These are phyloP conservation scores for Platichthys stellatus DNA, from an alignment of 2,113 vertebrate genomes.

Conservation along the genomic window DNA sequence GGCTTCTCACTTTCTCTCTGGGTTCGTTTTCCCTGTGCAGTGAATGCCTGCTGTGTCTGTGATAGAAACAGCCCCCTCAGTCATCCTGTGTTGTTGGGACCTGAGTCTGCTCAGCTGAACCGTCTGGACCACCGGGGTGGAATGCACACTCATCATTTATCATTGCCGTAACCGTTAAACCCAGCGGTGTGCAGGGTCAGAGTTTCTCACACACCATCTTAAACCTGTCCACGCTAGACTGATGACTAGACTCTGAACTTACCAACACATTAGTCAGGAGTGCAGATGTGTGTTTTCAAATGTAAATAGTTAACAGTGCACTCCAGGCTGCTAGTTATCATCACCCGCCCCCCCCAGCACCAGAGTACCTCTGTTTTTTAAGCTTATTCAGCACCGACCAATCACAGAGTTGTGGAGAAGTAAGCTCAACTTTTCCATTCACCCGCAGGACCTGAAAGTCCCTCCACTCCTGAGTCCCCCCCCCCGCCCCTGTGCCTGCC, in stretches of 20 bases:
- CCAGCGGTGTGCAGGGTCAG: neutral
- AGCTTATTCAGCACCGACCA: slow-evolving; percentile 44
- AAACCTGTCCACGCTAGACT: neutral
- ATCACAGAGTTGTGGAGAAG: slow-evolving; percentile 48
- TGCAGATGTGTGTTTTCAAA: neutral
- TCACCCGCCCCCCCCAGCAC: neutral
- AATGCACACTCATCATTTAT: slow-evolving; percentile 29
- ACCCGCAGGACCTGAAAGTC: slow-evolving; percentile 50
- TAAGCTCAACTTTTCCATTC: slow-evolving; percentile 56
- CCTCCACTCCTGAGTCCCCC: slow-evolving; percentile 46
- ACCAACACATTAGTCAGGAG: too few relatives aligned
- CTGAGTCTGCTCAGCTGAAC: slow-evolving; percentile 42
- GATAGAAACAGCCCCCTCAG: slow-evolving; percentile 11
- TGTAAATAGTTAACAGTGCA: slow-evolving; percentile 7
- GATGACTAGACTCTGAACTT: neutral
- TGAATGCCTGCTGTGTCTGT: slow-evolving; percentile 28
- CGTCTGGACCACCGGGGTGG: slow-evolving; percentile 34
- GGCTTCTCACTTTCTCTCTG: slow-evolving; percentile 6
- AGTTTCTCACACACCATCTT: neutral
- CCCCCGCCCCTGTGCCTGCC: neutral
- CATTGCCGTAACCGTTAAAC: neutral
- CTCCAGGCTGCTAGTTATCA: slow-evolving; percentile 50
- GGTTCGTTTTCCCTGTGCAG: slow-evolving; percentile 17
- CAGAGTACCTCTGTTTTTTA: neutral
- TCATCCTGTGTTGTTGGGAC: slow-evolving; percentile 29